Evolutionary conservation across 2,888 invertebrate genomes (phyloP).

Genomic region (Polylopha cassiicola): DNA sequence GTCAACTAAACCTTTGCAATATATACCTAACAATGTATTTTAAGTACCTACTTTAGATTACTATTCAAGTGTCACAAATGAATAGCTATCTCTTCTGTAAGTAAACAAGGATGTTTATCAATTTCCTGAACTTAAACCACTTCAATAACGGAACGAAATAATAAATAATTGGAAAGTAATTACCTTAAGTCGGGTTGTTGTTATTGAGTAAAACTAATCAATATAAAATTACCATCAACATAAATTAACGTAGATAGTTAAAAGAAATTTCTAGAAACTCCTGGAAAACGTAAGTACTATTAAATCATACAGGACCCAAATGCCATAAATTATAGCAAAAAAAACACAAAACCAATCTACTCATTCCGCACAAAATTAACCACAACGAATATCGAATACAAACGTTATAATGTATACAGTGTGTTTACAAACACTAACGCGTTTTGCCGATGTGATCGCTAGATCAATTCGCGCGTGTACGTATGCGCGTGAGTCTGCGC

Average conservation of each 20-base stretch:
- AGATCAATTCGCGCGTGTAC: conserved; percentile 28
- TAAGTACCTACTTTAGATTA: conserved; percentile 18
- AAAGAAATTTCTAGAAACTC: too few species aligned
- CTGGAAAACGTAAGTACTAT: too few species aligned
- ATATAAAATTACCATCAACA: too few species aligned
- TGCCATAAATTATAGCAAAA: background rate
- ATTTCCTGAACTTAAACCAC: too few species aligned
- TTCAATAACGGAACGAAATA: too few species aligned
- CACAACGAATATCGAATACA: conserved; percentile 15
- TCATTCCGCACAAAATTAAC: conserved; percentile 19
- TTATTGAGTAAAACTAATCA: too few species aligned
- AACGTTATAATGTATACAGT: conserved; percentile 1
- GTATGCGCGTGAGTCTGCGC: conserved; percentile 56
- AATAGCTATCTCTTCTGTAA: too few species aligned
- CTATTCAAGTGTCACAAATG: conserved; percentile 17
- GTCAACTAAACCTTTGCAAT: conserved; percentile 33
- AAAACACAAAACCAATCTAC: conserved; percentile 1
- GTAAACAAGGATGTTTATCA: too few species aligned
- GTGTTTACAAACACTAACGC: conserved; percentile 23
- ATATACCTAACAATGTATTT: conserved; percentile 23
- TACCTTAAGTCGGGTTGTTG: too few species aligned
- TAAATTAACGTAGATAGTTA: too few species aligned
- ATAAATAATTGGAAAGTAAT: too few species aligned
- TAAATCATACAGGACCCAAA: background rate
- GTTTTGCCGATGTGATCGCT: conserved; percentile 6